phyloP scores from a whole-genome alignment of 2,797 vertebrate species.

The Xiphorhynchus erythropygius region DNA sequence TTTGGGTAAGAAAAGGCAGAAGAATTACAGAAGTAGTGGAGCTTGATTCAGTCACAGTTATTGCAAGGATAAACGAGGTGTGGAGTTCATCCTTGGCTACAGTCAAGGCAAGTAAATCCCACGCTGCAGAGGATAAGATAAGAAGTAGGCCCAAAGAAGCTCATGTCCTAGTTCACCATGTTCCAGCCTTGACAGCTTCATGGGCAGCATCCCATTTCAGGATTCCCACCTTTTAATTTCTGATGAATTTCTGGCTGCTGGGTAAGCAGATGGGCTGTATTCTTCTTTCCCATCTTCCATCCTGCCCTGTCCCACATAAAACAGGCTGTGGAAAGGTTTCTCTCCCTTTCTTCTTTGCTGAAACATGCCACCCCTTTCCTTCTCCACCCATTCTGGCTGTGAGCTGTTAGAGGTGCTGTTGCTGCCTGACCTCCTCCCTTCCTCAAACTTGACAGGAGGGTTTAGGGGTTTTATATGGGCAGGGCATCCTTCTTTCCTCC shows the following conservation, averaged over 20 bases:
- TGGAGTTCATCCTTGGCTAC: neutral
- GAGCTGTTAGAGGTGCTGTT: neutral
- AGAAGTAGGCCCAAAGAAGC: neutral
- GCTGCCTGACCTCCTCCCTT: neutral
- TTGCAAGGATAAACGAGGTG: neutral
- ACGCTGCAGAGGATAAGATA: accelerated
- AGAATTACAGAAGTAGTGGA: neutral
- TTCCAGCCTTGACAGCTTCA: neutral
- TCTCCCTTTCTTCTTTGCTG: neutral
- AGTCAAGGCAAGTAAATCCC: neutral
- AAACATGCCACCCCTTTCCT: neutral
- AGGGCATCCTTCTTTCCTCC: neutral
- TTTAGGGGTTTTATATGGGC: neutral
- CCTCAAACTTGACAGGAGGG: neutral
- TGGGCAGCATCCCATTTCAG: neutral
- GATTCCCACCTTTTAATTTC: neutral
- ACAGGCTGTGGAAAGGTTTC: neutral
- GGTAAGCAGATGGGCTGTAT: neutral
- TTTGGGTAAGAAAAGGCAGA: neutral
- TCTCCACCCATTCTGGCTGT: neutral
- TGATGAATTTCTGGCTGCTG: neutral
- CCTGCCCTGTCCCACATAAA: neutral
- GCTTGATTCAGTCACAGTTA: neutral
- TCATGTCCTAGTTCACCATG: neutral
- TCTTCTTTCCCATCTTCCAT: neutral